Evolutionary conservation across 2,888 invertebrate species (phyloP).

Genomic region (Coenonympha glycerion): DNA sequence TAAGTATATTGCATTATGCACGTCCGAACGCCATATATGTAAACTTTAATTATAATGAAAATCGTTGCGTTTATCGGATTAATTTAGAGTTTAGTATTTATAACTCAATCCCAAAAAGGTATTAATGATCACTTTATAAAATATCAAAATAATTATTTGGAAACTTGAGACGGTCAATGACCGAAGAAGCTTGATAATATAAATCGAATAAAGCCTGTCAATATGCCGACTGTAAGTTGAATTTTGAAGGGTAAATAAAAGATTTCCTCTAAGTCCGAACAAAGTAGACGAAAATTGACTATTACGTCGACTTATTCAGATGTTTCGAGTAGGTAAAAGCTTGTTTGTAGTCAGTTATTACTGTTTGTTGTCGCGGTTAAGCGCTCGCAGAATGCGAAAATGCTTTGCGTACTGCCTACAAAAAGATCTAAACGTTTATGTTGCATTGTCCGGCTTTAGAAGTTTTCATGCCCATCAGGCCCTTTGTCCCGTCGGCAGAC

Average conservation of each 20-base stretch:
- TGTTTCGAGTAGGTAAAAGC: constrained; percentile 37
- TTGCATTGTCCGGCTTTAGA: constrained; percentile 52
- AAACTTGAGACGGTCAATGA: constrained; percentile 47
- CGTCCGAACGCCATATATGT: constrained; percentile 21
- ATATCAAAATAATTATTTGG: constrained; percentile 46
- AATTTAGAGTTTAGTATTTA: constrained; percentile 42
- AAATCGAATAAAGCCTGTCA: constrained; percentile 36
- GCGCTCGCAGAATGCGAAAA: constrained; percentile 47
- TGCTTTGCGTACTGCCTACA: constrained; percentile 48
- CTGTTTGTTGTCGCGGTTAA: constrained; percentile 54
- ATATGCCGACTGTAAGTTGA: constrained; percentile 20
- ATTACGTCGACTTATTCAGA: constrained; percentile 31
- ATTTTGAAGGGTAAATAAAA: constrained; percentile 18
- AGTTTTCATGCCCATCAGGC: constrained; percentile 50
- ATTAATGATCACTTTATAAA: constrained; percentile 55
- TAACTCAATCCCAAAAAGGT: constrained; percentile 50
- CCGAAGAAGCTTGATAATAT: constrained; percentile 36
- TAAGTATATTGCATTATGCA: not conserved
- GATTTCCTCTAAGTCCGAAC: constrained; percentile 19
- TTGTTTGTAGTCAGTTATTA: constrained; percentile 51
- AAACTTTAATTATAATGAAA: constrained; percentile 28
- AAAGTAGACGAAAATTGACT: constrained; percentile 40
- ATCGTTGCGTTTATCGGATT: constrained; percentile 37
- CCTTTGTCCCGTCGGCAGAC: constrained; percentile 44
- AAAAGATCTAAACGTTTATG: constrained; percentile 61